Base-by-base conservation (phyloP, 2,888 invertebrate genomes). In the Euproctis similis region DNA sequence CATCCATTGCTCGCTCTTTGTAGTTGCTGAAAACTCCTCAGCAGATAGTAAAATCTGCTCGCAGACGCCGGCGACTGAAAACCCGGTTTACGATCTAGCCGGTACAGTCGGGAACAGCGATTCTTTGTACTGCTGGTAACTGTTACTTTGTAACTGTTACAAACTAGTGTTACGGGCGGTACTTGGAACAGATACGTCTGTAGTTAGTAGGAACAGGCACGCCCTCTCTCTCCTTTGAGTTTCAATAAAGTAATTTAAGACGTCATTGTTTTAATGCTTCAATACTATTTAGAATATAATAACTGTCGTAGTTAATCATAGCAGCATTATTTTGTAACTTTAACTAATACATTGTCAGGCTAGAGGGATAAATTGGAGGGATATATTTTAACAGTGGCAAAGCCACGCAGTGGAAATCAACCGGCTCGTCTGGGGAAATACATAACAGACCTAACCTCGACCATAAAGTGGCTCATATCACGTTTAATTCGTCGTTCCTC, bases 61-160 rank as follows among this genome's bases (percentile, higher is more conserved):
- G 59, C 42, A 56, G 59, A 63, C 66, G 65, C 52, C 64, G 56
- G 59, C 59, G 63, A 54, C 68, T 65, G 65, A 61, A 73, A 63
- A 63, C 45, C 33, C 40, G 36, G 43, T 72, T 74, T 67, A 73
- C 60, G 68, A 64, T 36, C 42, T 71, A 68, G 66, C 40, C 46
- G 45, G 72, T 68, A 69, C 35, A 42, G 36, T 36, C 43, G 44
- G 44, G 40, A 30, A 30, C 48, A 51, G 46, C 41, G 50, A 51
- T 76, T 72, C 74, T 60, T 58, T 60, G 72, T 71, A 71, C 47
- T 55, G n/a, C n/a, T 6, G 59, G 26, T 51, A 41, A 69, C 64
- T 58, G 26, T 39, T 22, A 35, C 31, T 32, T 39, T 31, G 38
- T 44, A 21, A 12, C 26, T 39, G 30, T 51, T 46, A 46, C 38